Base-by-base conservation (phyloP, 2,888 invertebrate species). In the Cosmopolites sordidus region DNA sequence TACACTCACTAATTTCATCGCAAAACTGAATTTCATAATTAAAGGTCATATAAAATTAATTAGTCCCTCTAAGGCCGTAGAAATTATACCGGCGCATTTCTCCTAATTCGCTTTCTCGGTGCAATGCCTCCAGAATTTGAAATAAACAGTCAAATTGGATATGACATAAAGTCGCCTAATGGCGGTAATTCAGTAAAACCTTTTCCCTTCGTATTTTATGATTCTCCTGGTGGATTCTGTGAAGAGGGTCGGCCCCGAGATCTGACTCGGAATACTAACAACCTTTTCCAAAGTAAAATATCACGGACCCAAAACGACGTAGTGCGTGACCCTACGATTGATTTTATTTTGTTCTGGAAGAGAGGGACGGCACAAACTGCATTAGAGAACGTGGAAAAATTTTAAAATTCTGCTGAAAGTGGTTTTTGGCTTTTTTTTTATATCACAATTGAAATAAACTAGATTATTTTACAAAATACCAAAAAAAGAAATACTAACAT, bases 221-320 rank as follows among this genome's bases (percentile, higher is more conserved):
- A 54, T 57, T 54, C 54, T 51, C 51, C 49, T 49, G 54, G 57
- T 56, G 58, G 55, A 60, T 56, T 58, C 54, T 43, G 44, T 44
- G 58, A 61, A 59, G 57, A 61, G 60, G 60, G 62, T 60, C 58
- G 60, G 62, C 59, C 58, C 27, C 18, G 40, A 56, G 62, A 63
- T 67, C 70, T 67, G 66, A 65, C 63, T 62, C 66, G 66, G 73
- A 72, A 73, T 73, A 73, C 72, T 71, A 73, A 73, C 68, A 65
- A 69, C 56, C 52, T 57, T 55, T 57, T 54, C 60, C 62, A 71
- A 72, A 74, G 73, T 74, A 73, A 74, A 74, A 74, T 74, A 74
- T 74, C 74, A 73, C 71, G 73, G 73, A 73, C 72, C 72, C 69
- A 73, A 73, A 73, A 73, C 72, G 74, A 72, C 72, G 71, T 71